phyloP scores from a whole-genome alignment of 2,888 invertebrate species.

The Cordilura impudica region DNA sequence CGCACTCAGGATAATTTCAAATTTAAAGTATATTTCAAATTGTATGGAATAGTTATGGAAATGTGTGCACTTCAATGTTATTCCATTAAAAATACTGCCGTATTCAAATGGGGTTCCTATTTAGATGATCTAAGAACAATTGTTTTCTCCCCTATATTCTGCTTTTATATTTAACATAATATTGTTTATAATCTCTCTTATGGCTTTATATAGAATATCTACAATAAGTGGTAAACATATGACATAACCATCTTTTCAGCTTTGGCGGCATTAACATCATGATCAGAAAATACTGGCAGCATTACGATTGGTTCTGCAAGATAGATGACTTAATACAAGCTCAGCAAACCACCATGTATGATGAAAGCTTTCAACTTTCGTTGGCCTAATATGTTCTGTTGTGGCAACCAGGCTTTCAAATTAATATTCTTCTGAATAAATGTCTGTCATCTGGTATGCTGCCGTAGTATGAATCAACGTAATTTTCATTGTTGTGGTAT shows the following conservation, averaged over 20 bases:
- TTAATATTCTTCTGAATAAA: constrained; percentile 83
- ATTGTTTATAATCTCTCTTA: constrained; percentile 83
- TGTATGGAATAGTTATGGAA: too few relatives aligned
- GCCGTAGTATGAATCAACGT: neutral
- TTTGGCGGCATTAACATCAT: constrained; percentile 88
- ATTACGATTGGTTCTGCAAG: constrained; percentile 87
- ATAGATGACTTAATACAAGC: constrained; percentile 88
- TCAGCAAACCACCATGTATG: constrained; percentile 87
- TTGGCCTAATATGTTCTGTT: constrained; percentile 80
- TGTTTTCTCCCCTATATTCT: constrained; percentile 78
- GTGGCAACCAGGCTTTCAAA: constrained; percentile 78
- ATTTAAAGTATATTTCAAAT: too few relatives aligned
- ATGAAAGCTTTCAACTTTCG: constrained; percentile 86
- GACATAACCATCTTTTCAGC: constrained; percentile 86
- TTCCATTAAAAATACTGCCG: constrained; percentile 89
- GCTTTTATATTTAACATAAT: constrained; percentile 82
- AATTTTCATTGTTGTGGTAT: neutral
- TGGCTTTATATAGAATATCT: constrained; percentile 82
- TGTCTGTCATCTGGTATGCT: constrained; percentile 79
- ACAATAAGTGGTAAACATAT: constrained; percentile 83
- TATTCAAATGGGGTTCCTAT: constrained; percentile 80
- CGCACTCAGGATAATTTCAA: too few relatives aligned
- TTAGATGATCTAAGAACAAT: constrained; percentile 84
- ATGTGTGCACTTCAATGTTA: too few relatives aligned
- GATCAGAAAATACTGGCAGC: constrained; percentile 88